Conservation (phyloP, 2,113 vertebrate species). For the Clarias macrocephalus region DNA sequence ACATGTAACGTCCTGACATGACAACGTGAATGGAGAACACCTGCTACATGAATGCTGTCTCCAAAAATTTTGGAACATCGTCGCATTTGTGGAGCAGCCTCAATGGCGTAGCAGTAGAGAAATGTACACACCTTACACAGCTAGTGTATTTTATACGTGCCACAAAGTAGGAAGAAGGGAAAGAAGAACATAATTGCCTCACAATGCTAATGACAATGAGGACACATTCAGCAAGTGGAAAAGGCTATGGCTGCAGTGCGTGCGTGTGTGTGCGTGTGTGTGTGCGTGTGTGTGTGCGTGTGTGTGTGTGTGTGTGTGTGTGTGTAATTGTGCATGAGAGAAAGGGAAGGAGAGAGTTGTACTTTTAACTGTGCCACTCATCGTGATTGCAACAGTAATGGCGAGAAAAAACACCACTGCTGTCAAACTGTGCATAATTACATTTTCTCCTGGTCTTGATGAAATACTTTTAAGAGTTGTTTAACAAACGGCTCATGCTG, state of each 20-base stretch:
- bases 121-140: neutral
- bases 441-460: constrained; percentile 50
- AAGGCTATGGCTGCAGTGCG: neutral
- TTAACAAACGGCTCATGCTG: constrained; percentile 58
- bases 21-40: neutral
- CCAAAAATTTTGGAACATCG: neutral
- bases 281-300: constrained; percentile 10
- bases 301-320: constrained; percentile 15
- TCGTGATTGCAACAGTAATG: constrained; percentile 35
- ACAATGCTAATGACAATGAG: neutral
- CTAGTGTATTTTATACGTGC: neutral
- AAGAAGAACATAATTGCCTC: neutral
- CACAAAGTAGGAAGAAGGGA: neutral
- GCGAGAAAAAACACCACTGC: constrained; percentile 37
- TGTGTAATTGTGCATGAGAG: constrained; percentile 1
- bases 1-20: neutral
- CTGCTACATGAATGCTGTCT: neutral
- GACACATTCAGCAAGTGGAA: neutral
- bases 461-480: constrained; percentile 55
- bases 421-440: constrained; percentile 53
- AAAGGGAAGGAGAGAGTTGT: neutral
- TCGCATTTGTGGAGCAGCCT: neutral
- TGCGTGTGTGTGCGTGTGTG: neutral
- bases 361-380: constrained; percentile 26
- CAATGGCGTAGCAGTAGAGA: neutral